Evolutionary conservation across 2,888 invertebrate genomes (phyloP).

Genomic region (Drosophila meridiana): DNA sequence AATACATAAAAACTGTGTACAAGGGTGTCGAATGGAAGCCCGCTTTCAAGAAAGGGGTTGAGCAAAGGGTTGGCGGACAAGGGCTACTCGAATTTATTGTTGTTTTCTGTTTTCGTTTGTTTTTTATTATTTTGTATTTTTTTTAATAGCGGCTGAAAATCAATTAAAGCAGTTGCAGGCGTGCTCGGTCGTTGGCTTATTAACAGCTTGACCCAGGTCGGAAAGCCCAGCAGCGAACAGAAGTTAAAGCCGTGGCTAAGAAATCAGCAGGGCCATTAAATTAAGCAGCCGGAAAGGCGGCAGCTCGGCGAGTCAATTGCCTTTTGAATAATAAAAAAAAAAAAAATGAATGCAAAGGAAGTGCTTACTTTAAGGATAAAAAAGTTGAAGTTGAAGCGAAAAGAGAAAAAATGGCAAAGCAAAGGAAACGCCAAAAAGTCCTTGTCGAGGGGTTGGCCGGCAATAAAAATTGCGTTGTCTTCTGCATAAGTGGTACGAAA

Average conservation of each 20-base stretch:
- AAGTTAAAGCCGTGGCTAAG: constrained; percentile 17
- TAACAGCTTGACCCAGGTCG: constrained; percentile 48
- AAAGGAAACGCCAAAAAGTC: constrained; percentile 23
- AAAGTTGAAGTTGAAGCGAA: constrained; percentile 9
- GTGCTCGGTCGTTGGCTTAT: constrained; percentile 45
- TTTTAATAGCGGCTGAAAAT: constrained; percentile 57
- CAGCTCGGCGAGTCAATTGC: constrained; percentile 57
- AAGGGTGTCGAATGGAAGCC: constrained; percentile 56
- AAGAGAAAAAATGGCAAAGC: constrained; percentile 28
- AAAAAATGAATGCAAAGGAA: constrained; percentile 48
- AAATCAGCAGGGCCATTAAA: constrained; percentile 71
- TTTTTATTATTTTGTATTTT: constrained; percentile 19
- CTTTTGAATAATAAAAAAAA: constrained; percentile 26
- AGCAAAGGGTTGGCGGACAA: constrained; percentile 30
- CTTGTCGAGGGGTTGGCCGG: constrained; percentile 35
- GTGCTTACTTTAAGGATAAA: constrained; percentile 46
- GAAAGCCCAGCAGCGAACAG: constrained; percentile 3
- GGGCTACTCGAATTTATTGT: constrained; percentile 50
- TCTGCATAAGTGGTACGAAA: constrained; percentile 44
- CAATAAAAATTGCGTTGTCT: constrained; percentile 66
- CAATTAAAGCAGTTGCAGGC: constrained; percentile 63
- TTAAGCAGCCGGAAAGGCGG: constrained; percentile 73
- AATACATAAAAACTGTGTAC: constrained; percentile 48
- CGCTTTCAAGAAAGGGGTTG: constrained; percentile 28
- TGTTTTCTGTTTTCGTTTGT: constrained; percentile 9